Conservation (phyloP, 1,140 invertebrate genomes). For the Rhysida immarginata region DNA sequence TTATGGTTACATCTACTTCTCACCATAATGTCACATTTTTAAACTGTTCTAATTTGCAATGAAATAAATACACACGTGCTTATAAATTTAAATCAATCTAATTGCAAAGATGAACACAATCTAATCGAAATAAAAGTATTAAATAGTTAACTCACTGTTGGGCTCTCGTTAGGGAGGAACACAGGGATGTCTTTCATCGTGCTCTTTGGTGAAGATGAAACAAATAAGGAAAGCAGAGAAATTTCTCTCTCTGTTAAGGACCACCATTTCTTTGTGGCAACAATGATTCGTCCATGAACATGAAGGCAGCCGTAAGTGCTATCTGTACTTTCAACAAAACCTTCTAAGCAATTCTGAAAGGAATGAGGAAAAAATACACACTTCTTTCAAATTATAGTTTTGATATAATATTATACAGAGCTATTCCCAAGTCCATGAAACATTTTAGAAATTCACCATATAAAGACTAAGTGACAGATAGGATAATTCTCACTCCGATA, state of each 20-base stretch:
- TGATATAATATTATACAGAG: no score
- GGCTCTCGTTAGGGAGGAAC: conserved; percentile 65
- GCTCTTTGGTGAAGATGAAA: conserved; percentile 43
- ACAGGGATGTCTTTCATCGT: conserved; percentile 57
- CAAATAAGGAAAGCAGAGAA: conserved; percentile 49
- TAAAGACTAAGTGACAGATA: no score
- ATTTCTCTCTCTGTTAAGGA: conserved; percentile 51
- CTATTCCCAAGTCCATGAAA: no score
- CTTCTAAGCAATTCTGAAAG: conserved; percentile 52
- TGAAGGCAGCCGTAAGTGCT: conserved; percentile 62
- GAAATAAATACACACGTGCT: no score
- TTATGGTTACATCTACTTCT: no score
- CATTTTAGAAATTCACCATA: no score
- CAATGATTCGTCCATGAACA: conserved; percentile 53
- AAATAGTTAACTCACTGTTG: conserved; percentile 42
- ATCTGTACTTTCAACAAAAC: conserved; percentile 53
- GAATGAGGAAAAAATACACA: conserved; percentile 17
- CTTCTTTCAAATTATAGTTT: no score
- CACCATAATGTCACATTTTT: no score
- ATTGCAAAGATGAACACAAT: no score
- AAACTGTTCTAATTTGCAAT: no score
- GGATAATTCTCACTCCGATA: no score
- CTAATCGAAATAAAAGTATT: conserved; percentile 2
- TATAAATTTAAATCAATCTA: no score
- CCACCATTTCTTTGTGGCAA: conserved; percentile 64